A percentile compares a stretch with the other conserved stretches of the same genome.
phyloP scores from a whole-genome alignment of 2,888 invertebrate species.

The Cenopis cana region DNA sequence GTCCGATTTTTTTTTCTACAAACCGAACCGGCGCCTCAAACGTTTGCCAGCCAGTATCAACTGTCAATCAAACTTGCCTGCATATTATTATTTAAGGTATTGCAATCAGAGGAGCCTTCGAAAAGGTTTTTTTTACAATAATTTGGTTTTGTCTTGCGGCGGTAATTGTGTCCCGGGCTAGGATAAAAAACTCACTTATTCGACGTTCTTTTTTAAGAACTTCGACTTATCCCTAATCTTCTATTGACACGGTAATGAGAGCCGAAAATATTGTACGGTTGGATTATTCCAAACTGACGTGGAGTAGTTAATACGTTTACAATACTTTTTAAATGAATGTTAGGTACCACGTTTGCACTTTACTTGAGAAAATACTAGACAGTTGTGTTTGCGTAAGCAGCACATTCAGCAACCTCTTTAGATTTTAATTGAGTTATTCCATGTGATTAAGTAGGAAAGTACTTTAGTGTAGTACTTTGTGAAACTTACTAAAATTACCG shows the following conservation, averaged over 20 bases:
- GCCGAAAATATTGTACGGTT: constrained; percentile 75
- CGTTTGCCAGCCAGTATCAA: constrained; percentile 57
- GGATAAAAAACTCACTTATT: constrained; percentile 74
- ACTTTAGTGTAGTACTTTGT: too few relatives aligned
- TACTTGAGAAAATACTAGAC: too few relatives aligned
- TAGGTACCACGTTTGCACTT: too few relatives aligned
- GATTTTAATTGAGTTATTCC: too few relatives aligned
- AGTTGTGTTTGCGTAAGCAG: too few relatives aligned
- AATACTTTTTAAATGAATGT: background rate
- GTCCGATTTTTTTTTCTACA: constrained; percentile 59
- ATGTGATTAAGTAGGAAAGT: too few relatives aligned
- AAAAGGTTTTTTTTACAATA: constrained; percentile 51
- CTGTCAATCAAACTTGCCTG: constrained; percentile 77
- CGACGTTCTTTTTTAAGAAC: constrained; percentile 66
- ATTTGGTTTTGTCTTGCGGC: constrained; percentile 75
- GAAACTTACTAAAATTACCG: too few relatives aligned
- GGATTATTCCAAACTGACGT: constrained; percentile 55
- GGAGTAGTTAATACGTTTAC: constrained; percentile 54
- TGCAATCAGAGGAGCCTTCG: constrained; percentile 59
- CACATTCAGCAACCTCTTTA: too few relatives aligned
- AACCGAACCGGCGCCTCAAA: constrained; percentile 58
- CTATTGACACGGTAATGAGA: constrained; percentile 84
- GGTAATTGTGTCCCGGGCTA: constrained; percentile 68
- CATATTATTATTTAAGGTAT: constrained; percentile 76
- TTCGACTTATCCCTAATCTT: constrained; percentile 84